A percentile compares a stretch with the other conserved stretches of the same genome.
These are phyloP conservation scores for Andrena praecox DNA, from an alignment of 2,888 invertebrate genomes.

Conservation along the genomic window DNA sequence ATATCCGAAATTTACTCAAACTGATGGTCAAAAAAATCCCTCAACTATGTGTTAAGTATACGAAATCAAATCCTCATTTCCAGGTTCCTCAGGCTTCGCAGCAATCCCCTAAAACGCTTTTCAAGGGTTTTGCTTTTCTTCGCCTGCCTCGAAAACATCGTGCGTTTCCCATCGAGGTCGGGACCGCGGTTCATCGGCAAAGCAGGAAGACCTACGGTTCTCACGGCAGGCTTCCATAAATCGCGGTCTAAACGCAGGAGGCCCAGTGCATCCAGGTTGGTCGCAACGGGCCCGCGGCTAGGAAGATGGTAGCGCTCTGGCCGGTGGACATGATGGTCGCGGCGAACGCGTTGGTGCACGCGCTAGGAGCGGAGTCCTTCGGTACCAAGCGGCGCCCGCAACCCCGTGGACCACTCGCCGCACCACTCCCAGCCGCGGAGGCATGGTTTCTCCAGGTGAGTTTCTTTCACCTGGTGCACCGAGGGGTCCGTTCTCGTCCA, in stretches of 20 bases:
- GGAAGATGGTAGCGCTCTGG: conserved; percentile 19
- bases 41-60: too few relatives aligned
- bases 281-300: not conserved
- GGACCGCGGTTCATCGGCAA: not conserved
- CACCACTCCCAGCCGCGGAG: conserved; percentile 71
- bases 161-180: conserved; percentile 32
- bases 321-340: conserved; percentile 35
- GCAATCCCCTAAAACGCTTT: not conserved
- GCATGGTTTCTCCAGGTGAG: conserved; percentile 74
- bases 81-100: conserved; percentile 4
- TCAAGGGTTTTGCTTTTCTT: not conserved
- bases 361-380: conserved; percentile 1
- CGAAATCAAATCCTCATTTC: not conserved
- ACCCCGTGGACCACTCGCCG: conserved; percentile 40
- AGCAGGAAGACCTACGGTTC: conserved; percentile 32
- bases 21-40: too few relatives aligned
- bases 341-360: conserved; percentile 17
- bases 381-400: conserved; percentile 24
- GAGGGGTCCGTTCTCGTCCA: conserved; percentile 74
- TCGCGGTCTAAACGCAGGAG: conserved; percentile 28
- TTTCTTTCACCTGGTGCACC: conserved; percentile 74
- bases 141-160: not conserved
- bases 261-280: not conserved
- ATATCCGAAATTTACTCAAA: too few relatives aligned
- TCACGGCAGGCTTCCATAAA: conserved; percentile 45